These are phyloP conservation scores for Mesoclemmys tuberculata DNA, from an alignment of 2,113 vertebrate genomes.

Conservation along the genomic window DNA sequence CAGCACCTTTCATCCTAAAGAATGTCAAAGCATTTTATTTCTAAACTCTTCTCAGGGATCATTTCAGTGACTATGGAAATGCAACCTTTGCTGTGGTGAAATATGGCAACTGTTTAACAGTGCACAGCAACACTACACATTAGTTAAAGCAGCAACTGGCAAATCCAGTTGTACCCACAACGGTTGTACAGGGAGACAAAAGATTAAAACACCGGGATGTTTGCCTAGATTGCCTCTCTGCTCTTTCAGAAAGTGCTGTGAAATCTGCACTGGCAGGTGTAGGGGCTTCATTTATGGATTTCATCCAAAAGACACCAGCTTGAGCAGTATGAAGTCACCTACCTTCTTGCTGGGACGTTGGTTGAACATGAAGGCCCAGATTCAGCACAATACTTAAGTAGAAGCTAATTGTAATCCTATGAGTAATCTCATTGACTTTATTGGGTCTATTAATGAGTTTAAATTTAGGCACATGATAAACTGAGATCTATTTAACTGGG, in stretches of 20 bases:
- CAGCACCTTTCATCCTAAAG: background rate
- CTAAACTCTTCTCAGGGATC: background rate
- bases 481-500: background rate
- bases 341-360: background rate
- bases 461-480: background rate
- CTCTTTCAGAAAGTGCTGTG: background rate
- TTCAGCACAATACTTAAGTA: background rate
- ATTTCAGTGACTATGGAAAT: background rate
- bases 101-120: background rate
- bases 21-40: background rate
- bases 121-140: accelerated
- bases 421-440: background rate
- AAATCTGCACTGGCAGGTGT: accelerated
- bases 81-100: background rate
- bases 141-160: background rate
- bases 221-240: background rate
- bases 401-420: background rate
- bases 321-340: background rate
- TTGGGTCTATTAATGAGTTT: background rate
- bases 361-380: background rate
- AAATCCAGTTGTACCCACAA: background rate
- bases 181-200: background rate
- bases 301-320: no score
- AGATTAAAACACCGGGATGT: accelerated
- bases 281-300: background rate